phyloP scores from a whole-genome alignment of 2,797 vertebrate genomes.

The Diplodus puntazzo region DNA sequence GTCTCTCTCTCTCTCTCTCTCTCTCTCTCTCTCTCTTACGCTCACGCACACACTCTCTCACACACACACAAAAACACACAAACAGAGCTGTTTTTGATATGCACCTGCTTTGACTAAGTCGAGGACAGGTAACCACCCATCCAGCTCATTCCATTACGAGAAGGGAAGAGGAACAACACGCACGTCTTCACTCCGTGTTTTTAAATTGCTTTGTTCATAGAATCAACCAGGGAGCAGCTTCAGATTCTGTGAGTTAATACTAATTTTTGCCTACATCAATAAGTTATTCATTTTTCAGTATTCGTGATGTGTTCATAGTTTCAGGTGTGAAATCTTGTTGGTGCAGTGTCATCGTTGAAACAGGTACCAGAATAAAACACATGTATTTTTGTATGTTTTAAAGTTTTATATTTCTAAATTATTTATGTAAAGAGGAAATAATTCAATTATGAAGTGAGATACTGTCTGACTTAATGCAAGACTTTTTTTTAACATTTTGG shows the following conservation, averaged over 20 bases:
- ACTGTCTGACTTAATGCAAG: neutral
- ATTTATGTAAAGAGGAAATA: neutral
- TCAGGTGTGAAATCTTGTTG: neutral
- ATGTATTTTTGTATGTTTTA: neutral
- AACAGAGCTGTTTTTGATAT: neutral
- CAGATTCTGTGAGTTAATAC: slow-evolving; percentile 53
- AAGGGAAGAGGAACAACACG: slow-evolving; percentile 23
- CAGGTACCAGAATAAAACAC: neutral
- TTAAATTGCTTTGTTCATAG: neutral
- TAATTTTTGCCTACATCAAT: neutral
- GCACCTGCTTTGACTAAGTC: slow-evolving; percentile 44
- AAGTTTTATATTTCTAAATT: neutral
- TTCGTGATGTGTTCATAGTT: slow-evolving; percentile 3
- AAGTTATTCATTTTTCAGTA: neutral
- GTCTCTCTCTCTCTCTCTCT: neutral
- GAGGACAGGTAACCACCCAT: slow-evolving; percentile 47
- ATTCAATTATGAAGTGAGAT: neutral
- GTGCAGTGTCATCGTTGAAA: neutral
- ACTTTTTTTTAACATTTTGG: neutral
- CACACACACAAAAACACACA: slow-evolving; percentile 12
- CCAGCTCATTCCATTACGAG: slow-evolving; percentile 30
- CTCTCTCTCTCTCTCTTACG: no score
- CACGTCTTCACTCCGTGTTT: neutral
- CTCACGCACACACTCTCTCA: no score
- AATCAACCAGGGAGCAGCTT: neutral